Conservation (phyloP, 2,113 vertebrate genomes). For the Thryonomys swinderianus region DNA sequence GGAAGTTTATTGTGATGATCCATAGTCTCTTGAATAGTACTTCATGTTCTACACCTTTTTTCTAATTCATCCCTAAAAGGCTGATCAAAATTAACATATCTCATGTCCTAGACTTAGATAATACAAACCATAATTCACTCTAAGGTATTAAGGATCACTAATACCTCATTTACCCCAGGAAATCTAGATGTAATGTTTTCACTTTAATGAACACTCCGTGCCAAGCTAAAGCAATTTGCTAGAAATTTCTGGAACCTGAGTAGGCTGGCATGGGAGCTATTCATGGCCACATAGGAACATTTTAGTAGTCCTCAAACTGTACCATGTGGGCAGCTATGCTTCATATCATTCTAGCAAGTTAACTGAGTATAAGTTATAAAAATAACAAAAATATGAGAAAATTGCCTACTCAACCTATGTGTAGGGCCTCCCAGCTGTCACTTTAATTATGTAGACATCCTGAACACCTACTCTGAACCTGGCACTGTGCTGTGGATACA, state of each 20-base stretch:
- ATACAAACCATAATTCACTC: constrained; percentile 52
- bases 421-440: constrained; percentile 70
- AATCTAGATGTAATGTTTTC: constrained; percentile 17
- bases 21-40: constrained; percentile 2
- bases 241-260: constrained; percentile 67
- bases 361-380: constrained; percentile 71
- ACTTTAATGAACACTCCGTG: constrained; percentile 48
- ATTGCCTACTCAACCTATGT: constrained; percentile 72
- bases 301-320: constrained; percentile 59
- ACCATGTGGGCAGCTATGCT: constrained; percentile 58
- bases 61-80: neutral
- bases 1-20: neutral
- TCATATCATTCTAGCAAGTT: constrained; percentile 66
- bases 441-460: constrained; percentile 73
- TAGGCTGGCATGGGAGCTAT: constrained; percentile 41
- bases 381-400: constrained; percentile 71
- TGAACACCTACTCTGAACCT: constrained; percentile 73
- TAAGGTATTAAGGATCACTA: neutral
- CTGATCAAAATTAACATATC: constrained; percentile 29
- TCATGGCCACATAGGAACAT: constrained; percentile 43
- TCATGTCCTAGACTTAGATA: neutral
- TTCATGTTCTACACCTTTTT: neutral
- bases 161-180: constrained; percentile 2
- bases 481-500: constrained; percentile 48
- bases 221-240: constrained; percentile 42